Base-by-base conservation (phyloP, 2,888 invertebrate genomes). In the Venusia cambrica region DNA sequence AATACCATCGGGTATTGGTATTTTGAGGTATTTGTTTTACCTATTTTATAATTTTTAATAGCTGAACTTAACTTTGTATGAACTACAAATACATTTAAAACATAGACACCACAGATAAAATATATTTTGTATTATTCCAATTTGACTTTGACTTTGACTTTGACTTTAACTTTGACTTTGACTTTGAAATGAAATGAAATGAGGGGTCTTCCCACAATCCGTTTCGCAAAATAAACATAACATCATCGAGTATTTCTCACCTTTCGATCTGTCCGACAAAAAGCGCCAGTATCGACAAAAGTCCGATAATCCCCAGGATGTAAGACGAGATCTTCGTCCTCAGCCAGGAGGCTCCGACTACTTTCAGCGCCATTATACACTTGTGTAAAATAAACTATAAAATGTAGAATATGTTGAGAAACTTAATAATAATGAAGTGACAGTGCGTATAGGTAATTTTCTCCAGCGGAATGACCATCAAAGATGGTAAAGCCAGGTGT, bases 331-430 rank as follows among this genome's bases (percentile, higher is more conserved):
- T 89, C 68, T 92, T 91, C 45, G 93, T 93, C 73, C 92, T 92
- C 57, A 92, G 88, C 92, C 92, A 92, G 34, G 93, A 93, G 66
- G 93, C 93, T 56, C 93, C 93, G 40, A 93, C 92, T 45, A 93
- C 93, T 88, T 93, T 93, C 72, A 93, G 79, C 88, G 92, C 92
- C 71, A 89, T 89, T n/a, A n/a, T n/a, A n/a, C n/a, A n/a, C n/a
- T n/a, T n/a, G n/a, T n/a, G 54, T 52, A 51, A 46, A 56, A 53
- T 60, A 53, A 56, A 66, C 74, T 88, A 87, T 83, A 78, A 85
- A 52, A 88, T 88, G 46, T 81, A 84, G 57, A 87, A 87, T 38
- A 87, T 84, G 51, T 85, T 83, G 9, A 88, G 79, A 58, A 81
- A 80, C 71, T 88, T 88, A 80, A 88, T 87, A 81, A 87, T 62